Conservation (phyloP, 2,888 invertebrate genomes). For the Pristionchus arcanus region DNA sequence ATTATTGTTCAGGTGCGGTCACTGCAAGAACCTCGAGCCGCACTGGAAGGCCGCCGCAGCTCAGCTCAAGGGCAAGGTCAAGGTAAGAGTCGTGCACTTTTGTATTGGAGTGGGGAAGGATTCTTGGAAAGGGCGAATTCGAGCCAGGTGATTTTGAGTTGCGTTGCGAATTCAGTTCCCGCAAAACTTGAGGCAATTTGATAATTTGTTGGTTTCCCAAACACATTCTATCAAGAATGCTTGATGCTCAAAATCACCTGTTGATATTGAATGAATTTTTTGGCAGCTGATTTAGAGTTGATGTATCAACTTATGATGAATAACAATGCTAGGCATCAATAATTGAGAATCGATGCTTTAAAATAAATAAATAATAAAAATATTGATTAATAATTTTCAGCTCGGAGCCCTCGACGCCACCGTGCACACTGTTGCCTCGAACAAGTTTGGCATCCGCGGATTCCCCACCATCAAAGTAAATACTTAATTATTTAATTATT, state of each 20-base stretch:
- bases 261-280: no score
- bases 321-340: no score
- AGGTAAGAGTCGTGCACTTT: constrained; percentile 80
- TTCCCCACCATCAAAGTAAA: constrained; percentile 93
- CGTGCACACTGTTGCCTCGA: constrained; percentile 89
- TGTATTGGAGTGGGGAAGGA: background rate
- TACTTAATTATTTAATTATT: background rate
- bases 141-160: background rate
- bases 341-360: no score
- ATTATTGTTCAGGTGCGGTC: constrained; percentile 85
- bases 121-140: background rate
- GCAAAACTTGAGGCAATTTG: no score
- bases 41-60: constrained; percentile 96
- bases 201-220: no score
- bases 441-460: constrained; percentile 90
- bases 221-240: no score
- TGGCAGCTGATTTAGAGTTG: no score
- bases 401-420: constrained; percentile 97
- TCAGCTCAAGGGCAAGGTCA: constrained; percentile 94
- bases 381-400: constrained; percentile 55
- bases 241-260: no score
- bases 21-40: constrained; percentile 96
- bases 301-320: no score
- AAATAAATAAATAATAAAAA: no score
- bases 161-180: background rate